Evolutionary conservation across 2,888 invertebrate species (phyloP).

Genomic region (Rugalucina vietnamica): DNA sequence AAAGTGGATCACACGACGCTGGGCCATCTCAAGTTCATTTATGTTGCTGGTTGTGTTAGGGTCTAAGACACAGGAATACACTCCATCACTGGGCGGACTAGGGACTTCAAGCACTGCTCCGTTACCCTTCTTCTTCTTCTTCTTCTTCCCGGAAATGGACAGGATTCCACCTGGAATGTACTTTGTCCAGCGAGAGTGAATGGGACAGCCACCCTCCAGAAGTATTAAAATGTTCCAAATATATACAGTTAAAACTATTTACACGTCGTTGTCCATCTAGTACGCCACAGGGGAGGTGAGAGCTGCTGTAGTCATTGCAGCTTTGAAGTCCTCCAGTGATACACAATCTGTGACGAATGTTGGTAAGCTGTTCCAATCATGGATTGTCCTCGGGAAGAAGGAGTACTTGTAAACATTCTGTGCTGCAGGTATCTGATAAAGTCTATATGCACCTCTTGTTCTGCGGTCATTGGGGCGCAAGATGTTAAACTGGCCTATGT

Average conservation of each 20-base stretch:
- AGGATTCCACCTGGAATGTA: no score
- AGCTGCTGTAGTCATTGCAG: not conserved
- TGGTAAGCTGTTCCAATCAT: conserved; percentile 24
- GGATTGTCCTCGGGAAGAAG: conserved; percentile 3
- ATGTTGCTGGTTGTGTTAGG: not conserved
- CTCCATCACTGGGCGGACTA: not conserved
- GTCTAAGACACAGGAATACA: not conserved
- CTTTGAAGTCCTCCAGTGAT: not conserved
- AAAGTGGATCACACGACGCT: not conserved
- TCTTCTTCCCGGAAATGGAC: no score
- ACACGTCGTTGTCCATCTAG: not conserved
- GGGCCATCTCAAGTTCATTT: not conserved
- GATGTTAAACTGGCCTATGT: not conserved
- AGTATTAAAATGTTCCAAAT: not conserved
- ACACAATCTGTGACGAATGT: not conserved
- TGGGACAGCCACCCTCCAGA: not conserved
- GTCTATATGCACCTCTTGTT: conserved; percentile 15
- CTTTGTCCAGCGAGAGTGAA: not conserved
- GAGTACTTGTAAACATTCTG: not conserved
- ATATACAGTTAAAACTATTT: not conserved
- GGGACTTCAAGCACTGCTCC: not conserved
- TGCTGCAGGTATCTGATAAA: conserved; percentile 8
- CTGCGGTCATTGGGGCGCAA: not conserved
- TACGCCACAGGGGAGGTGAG: not conserved
- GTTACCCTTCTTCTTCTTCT: no score